Conservation (phyloP, 2,113 vertebrate species). For the Zootoca vivipara region DNA sequence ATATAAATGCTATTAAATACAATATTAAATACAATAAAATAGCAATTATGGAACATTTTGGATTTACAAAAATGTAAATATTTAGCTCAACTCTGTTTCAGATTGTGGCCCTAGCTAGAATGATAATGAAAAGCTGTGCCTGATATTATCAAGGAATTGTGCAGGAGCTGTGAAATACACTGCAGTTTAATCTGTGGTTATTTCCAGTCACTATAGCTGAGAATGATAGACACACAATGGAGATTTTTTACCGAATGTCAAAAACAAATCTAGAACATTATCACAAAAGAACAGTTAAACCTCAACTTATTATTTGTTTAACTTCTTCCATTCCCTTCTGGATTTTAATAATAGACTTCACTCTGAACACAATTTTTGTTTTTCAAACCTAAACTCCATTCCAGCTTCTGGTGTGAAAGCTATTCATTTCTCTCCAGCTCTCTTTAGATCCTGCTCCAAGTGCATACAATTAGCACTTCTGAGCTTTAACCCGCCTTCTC, state of each 20-base stretch:
- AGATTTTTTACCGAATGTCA: constrained; percentile 6
- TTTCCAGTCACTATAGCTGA: background rate
- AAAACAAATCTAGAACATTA: background rate
- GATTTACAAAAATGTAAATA: background rate
- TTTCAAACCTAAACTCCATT: constrained; percentile 42
- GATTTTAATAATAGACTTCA: constrained; percentile 44
- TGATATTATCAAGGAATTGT: background rate
- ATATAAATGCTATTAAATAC: too few relatives aligned
- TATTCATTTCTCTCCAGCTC: constrained; percentile 60
- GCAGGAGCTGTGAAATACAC: constrained; percentile 8
- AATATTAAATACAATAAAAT: too few relatives aligned
- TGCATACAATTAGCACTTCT: constrained; percentile 59
- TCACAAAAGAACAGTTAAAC: constrained; percentile 52
- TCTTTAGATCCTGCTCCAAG: constrained; percentile 44
- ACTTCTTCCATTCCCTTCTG: constrained; percentile 11
- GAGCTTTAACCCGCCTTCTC: constrained; percentile 27
- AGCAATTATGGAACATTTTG: too few relatives aligned
- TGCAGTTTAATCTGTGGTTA: constrained; percentile 7
- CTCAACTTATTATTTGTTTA: constrained; percentile 58
- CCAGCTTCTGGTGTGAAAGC: constrained; percentile 50
- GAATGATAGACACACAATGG: constrained; percentile 4
- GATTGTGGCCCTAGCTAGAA: background rate
- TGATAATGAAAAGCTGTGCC: constrained; percentile 9
- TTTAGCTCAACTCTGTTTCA: background rate
- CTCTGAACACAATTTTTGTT: constrained; percentile 30